These are phyloP conservation scores for Anomalospiza imberbis DNA, from an alignment of 2,797 vertebrate genomes.

Conservation along the genomic window DNA sequence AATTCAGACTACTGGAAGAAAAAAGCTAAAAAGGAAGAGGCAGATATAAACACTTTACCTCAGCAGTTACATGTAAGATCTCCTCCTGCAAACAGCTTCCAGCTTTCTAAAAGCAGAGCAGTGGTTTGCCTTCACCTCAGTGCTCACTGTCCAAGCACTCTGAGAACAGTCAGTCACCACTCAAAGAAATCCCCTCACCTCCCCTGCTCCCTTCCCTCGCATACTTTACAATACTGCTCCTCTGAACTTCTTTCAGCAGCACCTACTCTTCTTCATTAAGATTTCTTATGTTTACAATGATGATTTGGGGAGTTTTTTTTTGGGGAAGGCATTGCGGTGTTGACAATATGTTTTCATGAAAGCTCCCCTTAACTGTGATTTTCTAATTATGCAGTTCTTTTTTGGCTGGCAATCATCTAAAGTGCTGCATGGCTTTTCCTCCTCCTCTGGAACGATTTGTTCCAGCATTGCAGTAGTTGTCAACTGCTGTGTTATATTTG, in stretches of 20 bases:
- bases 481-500: background rate
- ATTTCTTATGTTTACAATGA: background rate
- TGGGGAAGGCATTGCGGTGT: accelerated
- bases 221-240: background rate
- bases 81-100: background rate
- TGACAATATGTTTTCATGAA: background rate
- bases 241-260: background rate
- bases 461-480: background rate
- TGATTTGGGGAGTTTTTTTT: background rate
- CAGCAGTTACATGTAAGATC: background rate
- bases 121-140: background rate
- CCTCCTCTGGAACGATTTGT: accelerated
- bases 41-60: background rate
- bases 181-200: background rate
- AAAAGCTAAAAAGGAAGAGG: background rate
- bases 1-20: background rate
- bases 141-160: background rate
- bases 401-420: background rate
- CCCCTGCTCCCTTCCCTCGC: background rate
- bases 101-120: background rate
- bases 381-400: background rate
- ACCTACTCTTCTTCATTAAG: background rate
- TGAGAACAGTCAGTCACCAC: background rate
- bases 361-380: background rate
- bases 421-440: background rate